Conservation (phyloP, 2,797 vertebrate species). For the Psittacula derbiana region DNA sequence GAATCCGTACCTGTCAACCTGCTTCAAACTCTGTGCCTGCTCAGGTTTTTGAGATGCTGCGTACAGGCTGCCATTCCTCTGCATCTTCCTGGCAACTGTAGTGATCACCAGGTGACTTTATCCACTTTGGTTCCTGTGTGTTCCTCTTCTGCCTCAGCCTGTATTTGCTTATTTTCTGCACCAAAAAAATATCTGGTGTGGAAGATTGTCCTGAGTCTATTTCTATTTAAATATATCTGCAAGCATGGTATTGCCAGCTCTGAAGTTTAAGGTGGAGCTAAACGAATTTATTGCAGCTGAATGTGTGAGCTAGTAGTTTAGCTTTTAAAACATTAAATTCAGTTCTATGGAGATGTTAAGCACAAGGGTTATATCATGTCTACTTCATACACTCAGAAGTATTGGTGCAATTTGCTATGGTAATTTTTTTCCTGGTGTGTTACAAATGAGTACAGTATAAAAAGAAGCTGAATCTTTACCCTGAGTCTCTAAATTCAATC, state of each 20-base stretch:
- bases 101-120: neutral
- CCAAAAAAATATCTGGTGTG: neutral
- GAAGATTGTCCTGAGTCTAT: neutral
- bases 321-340: neutral
- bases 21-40: neutral
- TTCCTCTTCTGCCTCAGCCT: neutral
- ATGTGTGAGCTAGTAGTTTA: neutral
- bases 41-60: neutral
- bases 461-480: neutral
- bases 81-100: neutral
- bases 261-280: neutral
- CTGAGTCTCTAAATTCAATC: neutral
- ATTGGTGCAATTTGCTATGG: neutral
- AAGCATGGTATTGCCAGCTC: neutral
- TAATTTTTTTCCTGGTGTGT: neutral
- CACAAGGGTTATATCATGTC: neutral
- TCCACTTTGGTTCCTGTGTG: neutral
- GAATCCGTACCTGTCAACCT: neutral
- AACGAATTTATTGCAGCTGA: neutral
- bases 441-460: neutral
- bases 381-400: neutral
- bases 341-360: neutral
- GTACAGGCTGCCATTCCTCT: neutral
- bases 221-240: neutral
- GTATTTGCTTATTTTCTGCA: neutral